Evolutionary conservation across 2,888 invertebrate species (phyloP).

Genomic region (Epsilonema sp.): DNA sequence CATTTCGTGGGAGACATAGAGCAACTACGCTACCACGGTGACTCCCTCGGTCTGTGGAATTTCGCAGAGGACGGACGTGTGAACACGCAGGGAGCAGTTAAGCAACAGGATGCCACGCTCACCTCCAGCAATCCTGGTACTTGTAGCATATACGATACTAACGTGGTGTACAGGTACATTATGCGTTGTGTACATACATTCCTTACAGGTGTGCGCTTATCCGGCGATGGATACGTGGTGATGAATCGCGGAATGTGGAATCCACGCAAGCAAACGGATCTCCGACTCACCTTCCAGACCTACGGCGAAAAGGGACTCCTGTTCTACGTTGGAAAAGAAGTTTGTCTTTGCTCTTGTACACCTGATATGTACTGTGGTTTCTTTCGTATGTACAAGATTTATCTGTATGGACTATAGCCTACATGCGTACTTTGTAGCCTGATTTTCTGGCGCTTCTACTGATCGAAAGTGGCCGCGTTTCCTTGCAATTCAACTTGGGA

Average conservation of each 20-base stretch:
- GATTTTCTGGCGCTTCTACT: conserved; percentile 63
- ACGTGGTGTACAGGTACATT: background rate
- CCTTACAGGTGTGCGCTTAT: conserved; percentile 43
- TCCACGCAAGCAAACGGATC: conserved; percentile 30
- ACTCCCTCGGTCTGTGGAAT: conserved; percentile 83
- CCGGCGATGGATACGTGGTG: conserved; percentile 67
- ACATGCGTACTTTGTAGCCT: conserved; percentile 12
- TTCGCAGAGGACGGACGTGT: conserved; percentile 44
- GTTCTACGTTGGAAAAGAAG: conserved; percentile 56
- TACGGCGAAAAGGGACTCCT: conserved; percentile 62
- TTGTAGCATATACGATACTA: no score
- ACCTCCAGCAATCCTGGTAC: no score
- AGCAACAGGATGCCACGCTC: no score
- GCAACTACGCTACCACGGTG: conserved; percentile 67
- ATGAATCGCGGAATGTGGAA: conserved; percentile 40
- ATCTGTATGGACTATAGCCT: no score
- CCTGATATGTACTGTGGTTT: no score
- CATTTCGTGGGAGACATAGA: conserved; percentile 77
- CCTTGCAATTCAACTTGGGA: conserved; percentile 67
- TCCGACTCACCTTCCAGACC: conserved; percentile 66
- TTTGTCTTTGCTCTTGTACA: no score
- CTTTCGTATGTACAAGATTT: no score
- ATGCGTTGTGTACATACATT: conserved; percentile 5
- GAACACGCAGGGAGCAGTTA: no score
- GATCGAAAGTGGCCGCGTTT: conserved; percentile 51